These are phyloP conservation scores for Kryptolebias marmoratus DNA, from an alignment of 2,113 vertebrate species.

Conservation along the genomic window DNA sequence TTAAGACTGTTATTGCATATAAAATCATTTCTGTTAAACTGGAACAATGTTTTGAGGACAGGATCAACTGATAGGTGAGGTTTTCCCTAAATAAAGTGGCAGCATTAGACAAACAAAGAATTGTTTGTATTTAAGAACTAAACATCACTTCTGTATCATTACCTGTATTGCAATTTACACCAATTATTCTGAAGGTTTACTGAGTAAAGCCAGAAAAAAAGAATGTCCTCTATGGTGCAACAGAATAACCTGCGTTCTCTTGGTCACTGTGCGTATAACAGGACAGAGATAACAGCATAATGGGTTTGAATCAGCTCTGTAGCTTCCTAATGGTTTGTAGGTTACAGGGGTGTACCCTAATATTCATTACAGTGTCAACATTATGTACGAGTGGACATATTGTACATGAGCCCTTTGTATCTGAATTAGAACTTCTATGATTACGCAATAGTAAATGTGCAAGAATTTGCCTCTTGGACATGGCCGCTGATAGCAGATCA, in stretches of 20 bases:
- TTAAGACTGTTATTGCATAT: background rate
- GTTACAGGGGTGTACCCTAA: constrained; percentile 27
- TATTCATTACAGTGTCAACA: constrained; percentile 39
- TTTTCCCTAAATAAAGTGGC: too few species aligned
- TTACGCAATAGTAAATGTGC: constrained; percentile 39
- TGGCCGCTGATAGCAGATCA: constrained; percentile 1
- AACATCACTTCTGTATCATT: background rate
- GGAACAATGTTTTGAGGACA: too few species aligned
- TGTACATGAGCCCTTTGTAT: constrained; percentile 31
- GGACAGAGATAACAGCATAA: constrained; percentile 43
- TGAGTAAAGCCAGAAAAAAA: constrained; percentile 3
- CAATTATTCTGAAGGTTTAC: background rate
- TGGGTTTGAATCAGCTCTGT: constrained; percentile 31
- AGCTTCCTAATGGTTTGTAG: constrained; percentile 23
- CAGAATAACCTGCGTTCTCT: constrained; percentile 31
- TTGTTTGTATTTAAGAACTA: too few species aligned
- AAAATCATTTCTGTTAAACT: too few species aligned
- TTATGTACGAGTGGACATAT: constrained; percentile 13
- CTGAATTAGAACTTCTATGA: constrained; percentile 38
- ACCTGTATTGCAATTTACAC: background rate
- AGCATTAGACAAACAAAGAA: too few species aligned
- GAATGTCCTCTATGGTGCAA: background rate
- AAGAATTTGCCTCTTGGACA: constrained; percentile 6
- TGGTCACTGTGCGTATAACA: constrained; percentile 23
- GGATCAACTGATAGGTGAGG: background rate